Evolutionary conservation across 2,113 vertebrate genomes (phyloP), one percentile per base, ranked within the genome.

Genomic region (Crypturellus undulatus): DNA sequence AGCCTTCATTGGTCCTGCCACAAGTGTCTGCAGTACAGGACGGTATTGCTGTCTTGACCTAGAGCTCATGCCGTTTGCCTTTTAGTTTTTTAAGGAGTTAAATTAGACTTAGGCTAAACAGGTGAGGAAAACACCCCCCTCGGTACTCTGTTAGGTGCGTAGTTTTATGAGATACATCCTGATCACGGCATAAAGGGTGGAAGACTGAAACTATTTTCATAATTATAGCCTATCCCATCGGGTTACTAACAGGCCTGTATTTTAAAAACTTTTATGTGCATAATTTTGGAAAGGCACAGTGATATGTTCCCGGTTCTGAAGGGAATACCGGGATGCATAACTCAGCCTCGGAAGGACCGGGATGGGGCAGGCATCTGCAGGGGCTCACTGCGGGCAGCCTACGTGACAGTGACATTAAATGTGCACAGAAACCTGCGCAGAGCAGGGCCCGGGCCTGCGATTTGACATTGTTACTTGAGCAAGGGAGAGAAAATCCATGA

Each of bases 201-300:
- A 82, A 76, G 51, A 24, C 75, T 93, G 88, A 90, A 90, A 83
- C 67, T 79, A 4, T 64, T 63, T 43, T 64, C 70, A 15, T 71
- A 85, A 79, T 87, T 87, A 82, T 63, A 79, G 21, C 70, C 62
- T 42, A 2, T 65, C 68, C 72, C 36, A 5, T 87, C 26, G 42
- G 70, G 81, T 7, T 3, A 1, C 30, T 67, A 82, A 69, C 42
- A 34, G 54, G 28, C 30, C 67, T 14, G 14, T 45, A 60, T 84
- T 75, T 68, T 36, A n/a, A 30, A 28, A 58, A 56, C 58, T 81
- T 83, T 47, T 45, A 38, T 20, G 28, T 52, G 47, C 58, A 54
- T 60, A 18, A n/a, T 79, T 71, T 42, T 25, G 67, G 58, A 78
- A 70, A 36, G 78, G 69, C 89, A 38, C 19, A 49, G 49, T 24